A percentile compares a stretch with the other conserved stretches of the same genome.
Conservation (phyloP, 2,888 invertebrate species). For the Cybosia mesomella region DNA sequence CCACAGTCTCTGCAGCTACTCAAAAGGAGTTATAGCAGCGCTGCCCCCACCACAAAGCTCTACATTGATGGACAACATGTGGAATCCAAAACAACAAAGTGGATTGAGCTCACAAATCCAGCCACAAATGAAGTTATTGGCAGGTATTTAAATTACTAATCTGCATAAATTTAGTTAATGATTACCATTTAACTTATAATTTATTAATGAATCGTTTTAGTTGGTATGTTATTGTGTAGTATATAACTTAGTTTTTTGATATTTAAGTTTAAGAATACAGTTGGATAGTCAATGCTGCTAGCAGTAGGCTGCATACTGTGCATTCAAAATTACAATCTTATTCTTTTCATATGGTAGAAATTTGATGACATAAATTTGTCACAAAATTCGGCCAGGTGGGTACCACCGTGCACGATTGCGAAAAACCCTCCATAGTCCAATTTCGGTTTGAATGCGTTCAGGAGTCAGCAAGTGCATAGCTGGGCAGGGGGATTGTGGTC, state of each 20-base stretch:
- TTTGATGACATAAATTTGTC: no score
- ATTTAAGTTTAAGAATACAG: no score
- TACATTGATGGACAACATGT: slow-evolving; percentile 98
- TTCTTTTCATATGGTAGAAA: no score
- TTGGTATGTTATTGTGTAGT: background rate
- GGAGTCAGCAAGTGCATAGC: no score
- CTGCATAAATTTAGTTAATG: background rate
- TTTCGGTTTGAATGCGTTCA: no score
- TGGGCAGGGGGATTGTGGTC: no score
- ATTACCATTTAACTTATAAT: background rate
- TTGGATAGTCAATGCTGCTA: background rate
- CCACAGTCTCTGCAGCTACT: slow-evolving; percentile 71
- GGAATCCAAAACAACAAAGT: slow-evolving; percentile 97
- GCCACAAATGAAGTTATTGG: slow-evolving; percentile 95
- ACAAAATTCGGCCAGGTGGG: no score
- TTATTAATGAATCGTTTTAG: background rate
- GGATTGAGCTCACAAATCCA: slow-evolving; percentile 98
- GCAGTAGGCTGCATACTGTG: no score
- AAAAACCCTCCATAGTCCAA: no score
- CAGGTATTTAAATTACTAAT: slow-evolving; percentile 69
- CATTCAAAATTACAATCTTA: no score
- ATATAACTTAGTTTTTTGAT: background rate
- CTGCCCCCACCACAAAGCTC: slow-evolving; percentile 94
- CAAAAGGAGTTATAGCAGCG: slow-evolving; percentile 84
- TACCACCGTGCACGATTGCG: no score